Conservation (phyloP, 1,140 invertebrate species). For the Cephus cinctus region DNA sequence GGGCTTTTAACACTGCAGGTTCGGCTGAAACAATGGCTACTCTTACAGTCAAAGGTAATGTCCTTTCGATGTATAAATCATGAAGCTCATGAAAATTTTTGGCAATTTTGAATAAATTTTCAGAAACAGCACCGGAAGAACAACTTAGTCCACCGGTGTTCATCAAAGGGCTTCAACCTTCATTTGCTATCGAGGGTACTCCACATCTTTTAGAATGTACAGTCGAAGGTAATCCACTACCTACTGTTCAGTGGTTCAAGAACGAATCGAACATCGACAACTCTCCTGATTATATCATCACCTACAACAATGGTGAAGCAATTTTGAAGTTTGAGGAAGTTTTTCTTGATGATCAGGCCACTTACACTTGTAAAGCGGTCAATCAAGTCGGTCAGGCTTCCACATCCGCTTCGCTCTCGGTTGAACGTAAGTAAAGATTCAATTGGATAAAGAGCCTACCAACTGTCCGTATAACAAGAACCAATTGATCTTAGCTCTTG, state of each 20-base stretch:
- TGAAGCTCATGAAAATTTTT: not conserved
- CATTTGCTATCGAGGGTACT: conserved; percentile 64
- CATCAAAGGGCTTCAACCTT: conserved; percentile 62
- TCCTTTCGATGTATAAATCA: not conserved
- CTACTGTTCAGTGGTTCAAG: conserved; percentile 79
- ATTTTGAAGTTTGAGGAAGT: conserved; percentile 64
- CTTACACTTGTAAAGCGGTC: conserved; percentile 68
- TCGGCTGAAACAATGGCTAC: conserved; percentile 70
- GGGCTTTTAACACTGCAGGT: conserved; percentile 69
- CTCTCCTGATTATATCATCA: conserved; percentile 68
- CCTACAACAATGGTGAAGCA: conserved; percentile 67
- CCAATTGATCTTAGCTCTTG: conserved; percentile 48
- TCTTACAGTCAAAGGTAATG: conserved; percentile 71
- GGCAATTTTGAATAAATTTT: not conserved
- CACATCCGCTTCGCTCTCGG: conserved; percentile 56
- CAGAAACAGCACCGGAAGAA: conserved; percentile 66
- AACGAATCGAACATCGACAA: conserved; percentile 72
- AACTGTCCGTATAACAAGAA: too few species aligned
- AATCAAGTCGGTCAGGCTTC: conserved; percentile 68
- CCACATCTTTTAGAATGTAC: conserved; percentile 69
- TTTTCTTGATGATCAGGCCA: conserved; percentile 60
- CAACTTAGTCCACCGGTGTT: conserved; percentile 67
- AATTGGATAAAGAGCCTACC: conserved; percentile 13
- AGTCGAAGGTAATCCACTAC: conserved; percentile 73
- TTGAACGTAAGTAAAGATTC: conserved; percentile 52